Evolutionary conservation across 2,797 vertebrate species (phyloP), one percentile per base, ranked within the genome.

Genomic region (Characodon lateralis): DNA sequence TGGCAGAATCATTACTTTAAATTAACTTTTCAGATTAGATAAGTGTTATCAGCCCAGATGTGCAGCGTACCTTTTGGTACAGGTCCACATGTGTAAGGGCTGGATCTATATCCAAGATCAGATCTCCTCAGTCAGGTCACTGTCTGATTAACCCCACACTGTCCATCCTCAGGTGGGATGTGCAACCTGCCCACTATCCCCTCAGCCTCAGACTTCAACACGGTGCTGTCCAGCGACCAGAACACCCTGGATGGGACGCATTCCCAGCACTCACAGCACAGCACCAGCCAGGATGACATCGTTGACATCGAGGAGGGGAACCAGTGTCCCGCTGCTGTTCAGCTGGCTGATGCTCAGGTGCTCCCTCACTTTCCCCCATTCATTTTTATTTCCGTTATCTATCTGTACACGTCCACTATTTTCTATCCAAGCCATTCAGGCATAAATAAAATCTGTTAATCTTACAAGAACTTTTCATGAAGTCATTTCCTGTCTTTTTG

Each of bases 171-270:
- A 98, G 97, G 96, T 84, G 95, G 92, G 79, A 95, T 94, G 20
- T 96, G 96, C 87, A 98, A 97, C 91, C 96, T 99, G 70, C 97
- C 98, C 74, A 99, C 98, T 20, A 99, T 99, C 85, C 97, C 98
- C 0, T 99, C 98, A 4, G 98, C 97, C 0, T 99, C 98, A 10
- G 98, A 99, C 93, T 98, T 99, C 93, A 99, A 99, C 94, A 98
- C 97, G 0, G 96, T 99, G 76, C 88, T 99, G 74, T 99, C 98
- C 48, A 99, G 98, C 53, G 98, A 99, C 91, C 98, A 99, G 93
- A 99, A 99, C 91, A 99, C 98, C 1, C 92, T 99, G 92, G 98
- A 99, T 56, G 97, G 97, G 70, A 98, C 97, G 0, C 98, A 97
- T 73, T 99, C 98, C 0, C 97, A 98, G 91, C 97, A 97, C 83